Percentiles rank a stretch among this genome's conserved stretches.
phyloP scores from a whole-genome alignment of 2,113 vertebrate genomes.

The Neodon shergylaensis region DNA sequence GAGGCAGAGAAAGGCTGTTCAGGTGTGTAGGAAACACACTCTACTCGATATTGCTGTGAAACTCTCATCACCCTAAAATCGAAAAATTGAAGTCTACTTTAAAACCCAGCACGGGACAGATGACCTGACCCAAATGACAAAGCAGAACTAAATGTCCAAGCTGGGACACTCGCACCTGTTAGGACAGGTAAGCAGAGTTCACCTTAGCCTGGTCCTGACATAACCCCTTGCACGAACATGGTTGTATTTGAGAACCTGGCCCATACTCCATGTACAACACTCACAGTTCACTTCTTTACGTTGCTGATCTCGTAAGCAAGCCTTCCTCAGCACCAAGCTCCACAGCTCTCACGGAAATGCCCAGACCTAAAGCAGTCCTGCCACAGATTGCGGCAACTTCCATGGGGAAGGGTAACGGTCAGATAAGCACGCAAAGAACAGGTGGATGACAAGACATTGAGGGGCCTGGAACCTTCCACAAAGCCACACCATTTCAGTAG shows the following conservation, averaged over 20 bases:
- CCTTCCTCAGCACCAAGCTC: no score
- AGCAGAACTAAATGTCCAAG: not conserved
- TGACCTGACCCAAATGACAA: not conserved
- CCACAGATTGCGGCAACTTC: not conserved
- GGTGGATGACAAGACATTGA: not conserved
- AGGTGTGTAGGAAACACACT: not conserved
- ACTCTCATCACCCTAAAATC: not conserved
- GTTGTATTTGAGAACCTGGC: not conserved
- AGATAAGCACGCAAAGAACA: not conserved
- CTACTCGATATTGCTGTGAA: not conserved
- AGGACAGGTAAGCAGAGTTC: not conserved
- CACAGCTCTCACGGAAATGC: not conserved
- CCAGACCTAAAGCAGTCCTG: not conserved
- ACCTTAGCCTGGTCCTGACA: not conserved
- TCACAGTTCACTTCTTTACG: not conserved
- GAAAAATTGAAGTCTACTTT: not conserved
- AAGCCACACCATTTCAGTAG: not conserved
- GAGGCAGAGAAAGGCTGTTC: not conserved
- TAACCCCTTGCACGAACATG: not conserved
- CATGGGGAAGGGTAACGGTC: not conserved
- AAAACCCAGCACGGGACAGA: not conserved
- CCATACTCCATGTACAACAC: not conserved
- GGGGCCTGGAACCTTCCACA: not conserved
- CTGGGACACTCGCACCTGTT: not conserved
- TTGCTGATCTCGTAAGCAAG: not conserved